Base-by-base conservation (phyloP, 1,140 invertebrate genomes). In the Eriosoma lanigerum region DNA sequence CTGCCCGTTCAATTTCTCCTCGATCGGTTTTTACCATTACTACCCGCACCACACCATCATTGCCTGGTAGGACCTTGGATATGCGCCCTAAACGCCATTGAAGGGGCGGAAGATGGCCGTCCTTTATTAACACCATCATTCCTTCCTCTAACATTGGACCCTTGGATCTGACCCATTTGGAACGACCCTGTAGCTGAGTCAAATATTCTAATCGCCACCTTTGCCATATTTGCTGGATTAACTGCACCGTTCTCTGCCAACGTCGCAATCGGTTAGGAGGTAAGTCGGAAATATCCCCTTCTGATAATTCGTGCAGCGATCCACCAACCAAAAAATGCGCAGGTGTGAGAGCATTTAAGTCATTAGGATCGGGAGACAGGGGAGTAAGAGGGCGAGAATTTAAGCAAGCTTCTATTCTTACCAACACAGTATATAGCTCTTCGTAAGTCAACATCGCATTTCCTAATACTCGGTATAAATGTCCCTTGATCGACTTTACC, bases 311-410 rank as follows among this genome's bases (percentile, higher is more conserved):
- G 13, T 10, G 9, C 15, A 62, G 15, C 1, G 60, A 32, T 1
- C 13, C 46, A 1, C 46, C 46, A 66, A 84, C 84, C 0, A 85
- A 75, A 80, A 84, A 84, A 78, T 85, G 84, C 3, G 81, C 82
- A 52, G 84, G 84, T 52, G 83, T 84, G 0, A 85, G 54, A 13
- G 68, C 32, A 21, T 81, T 68, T 13, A 83, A 56, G 32, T 86
- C 84, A 17, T 66, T 81, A 13, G 84, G 82, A 82, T 84, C 73
- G 46, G 83, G 72, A 19, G 81, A 81, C 10, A 84, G 17, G 1
- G 82, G 81, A 24, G 70, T 82, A 32, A 83, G 48, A 21, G 82
- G 85, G 13, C 85, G 64, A 0, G 82, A 84, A 81, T 86, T 86
- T 0, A 86, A 38, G 44, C 82, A 82, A 13, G 83, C 83, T 81